Evolutionary conservation across 1,140 invertebrate genomes (phyloP), one percentile per base, ranked within the genome.

Genomic region (Anastrepha ludens): DNA sequence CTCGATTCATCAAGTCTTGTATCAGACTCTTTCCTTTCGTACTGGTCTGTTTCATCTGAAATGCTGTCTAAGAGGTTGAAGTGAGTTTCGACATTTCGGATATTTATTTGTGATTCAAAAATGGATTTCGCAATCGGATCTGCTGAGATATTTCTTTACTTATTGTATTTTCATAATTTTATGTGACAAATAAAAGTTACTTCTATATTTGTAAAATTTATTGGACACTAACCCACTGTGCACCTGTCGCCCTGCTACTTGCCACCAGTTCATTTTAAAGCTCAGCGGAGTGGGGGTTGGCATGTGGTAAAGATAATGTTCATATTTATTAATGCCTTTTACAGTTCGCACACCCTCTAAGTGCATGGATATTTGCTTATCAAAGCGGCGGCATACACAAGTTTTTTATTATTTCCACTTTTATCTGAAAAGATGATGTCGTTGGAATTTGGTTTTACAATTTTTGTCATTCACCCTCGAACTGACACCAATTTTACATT

Each of bases 241-340:
- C 74, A 15, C 6, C 44, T 47, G 70, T 1, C 74, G 17, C 47
- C 7, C 55, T 81, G 47, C 41, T 47, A 47, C 7, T 0, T 74
- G 67, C 41, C 67, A 74, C 3, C 6, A 81, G 47, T 29, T 11
- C 47, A 41, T 39, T 47, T 74, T 74, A 17, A 55, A 58, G 17
- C 47, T 17, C 11, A 20, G 15, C 11, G 47, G 1, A 58, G 47
- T 81, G 74, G 41, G 70, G 9, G 47, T 81, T 81, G 47, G 20
- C 74, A 81, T 81, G 74, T 81, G 85, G 20, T 29, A 86, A 86
- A 60, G 85, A 41, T 86, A 60, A 86, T 62, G 41, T 86, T 62
- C 85, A 62, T 86, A 86, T 86, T 86, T 86, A 86, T 86, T 86
- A 86, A 86, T 86, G 85, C 29, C 59, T 86, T 86, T 86, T 86